A percentile compares a stretch with the other conserved stretches of the same genome.
Conservation (phyloP, 1,140 invertebrate genomes). For the Carcinoscorpius rotundicauda region DNA sequence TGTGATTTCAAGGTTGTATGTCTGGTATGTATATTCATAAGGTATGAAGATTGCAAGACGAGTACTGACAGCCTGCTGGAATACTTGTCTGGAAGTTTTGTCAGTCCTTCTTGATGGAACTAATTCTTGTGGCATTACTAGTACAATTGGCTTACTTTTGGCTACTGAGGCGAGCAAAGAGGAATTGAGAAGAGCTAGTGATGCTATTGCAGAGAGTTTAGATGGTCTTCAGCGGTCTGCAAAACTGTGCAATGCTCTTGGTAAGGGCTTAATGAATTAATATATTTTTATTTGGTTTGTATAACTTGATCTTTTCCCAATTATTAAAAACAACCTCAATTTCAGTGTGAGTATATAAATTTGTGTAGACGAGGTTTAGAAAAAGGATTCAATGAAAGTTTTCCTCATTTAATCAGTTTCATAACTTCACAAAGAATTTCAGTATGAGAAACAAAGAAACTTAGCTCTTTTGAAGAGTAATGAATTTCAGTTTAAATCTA, state of each 20-base stretch:
- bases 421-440: no score
- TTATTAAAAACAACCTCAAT: no score
- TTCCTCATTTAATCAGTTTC: no score
- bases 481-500: no score
- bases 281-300: no score
- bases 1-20: no score
- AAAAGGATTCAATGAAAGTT: no score
- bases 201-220: constrained; percentile 67
- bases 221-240: constrained; percentile 67
- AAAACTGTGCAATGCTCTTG: constrained; percentile 44
- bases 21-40: constrained; percentile 17
- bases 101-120: constrained; percentile 54
- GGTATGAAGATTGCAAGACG: constrained; percentile 38
- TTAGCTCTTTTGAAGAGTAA: no score
- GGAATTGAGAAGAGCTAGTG: constrained; percentile 39
- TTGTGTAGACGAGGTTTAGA: not conserved
- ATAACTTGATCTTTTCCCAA: no score
- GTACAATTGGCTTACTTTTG: constrained; percentile 34
- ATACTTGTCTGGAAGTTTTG: constrained; percentile 73
- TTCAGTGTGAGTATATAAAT: not conserved
- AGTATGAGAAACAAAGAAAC: no score
- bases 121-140: constrained; percentile 39
- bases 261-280: constrained; percentile 34
- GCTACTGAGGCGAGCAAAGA: constrained; percentile 37
- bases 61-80: constrained; percentile 82